Conservation (phyloP, 2,113 vertebrate species). For the Astur gentilis region DNA sequence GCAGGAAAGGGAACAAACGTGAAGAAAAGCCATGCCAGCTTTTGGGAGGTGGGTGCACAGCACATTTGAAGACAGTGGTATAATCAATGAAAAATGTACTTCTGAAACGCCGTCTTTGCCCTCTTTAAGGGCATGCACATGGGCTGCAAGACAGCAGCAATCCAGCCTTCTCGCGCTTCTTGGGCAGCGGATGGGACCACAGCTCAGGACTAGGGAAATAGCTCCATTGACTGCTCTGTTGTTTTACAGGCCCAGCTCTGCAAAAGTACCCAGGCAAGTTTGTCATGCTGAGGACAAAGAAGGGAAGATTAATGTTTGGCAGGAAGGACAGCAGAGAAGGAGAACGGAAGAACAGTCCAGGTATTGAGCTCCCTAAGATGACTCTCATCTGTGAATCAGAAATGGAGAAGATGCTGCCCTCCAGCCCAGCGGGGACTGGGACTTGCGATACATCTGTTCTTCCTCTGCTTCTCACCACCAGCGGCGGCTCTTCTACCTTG, state of each 20-base stretch:
- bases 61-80: not conserved
- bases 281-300: not conserved
- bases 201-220: not conserved
- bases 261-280: not conserved
- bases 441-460: not conserved
- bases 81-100: not conserved
- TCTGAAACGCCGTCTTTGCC: not conserved
- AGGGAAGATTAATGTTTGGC: not conserved
- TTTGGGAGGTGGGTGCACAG: not conserved
- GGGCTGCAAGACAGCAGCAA: not conserved
- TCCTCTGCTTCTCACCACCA: not conserved
- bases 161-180: not conserved
- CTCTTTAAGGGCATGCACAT: accelerated
- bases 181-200: not conserved
- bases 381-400: not conserved
- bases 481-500: not conserved
- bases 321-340: not conserved
- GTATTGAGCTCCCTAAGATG: not conserved
- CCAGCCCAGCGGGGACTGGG: not conserved
- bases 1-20: not conserved
- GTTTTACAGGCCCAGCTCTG: not conserved
- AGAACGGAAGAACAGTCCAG: not conserved
- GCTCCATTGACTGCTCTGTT: not conserved
- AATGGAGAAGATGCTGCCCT: not conserved
- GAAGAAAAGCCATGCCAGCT: not conserved